Base-by-base conservation (phyloP, 1,140 invertebrate species). In the Pogonomyrmex californicus region DNA sequence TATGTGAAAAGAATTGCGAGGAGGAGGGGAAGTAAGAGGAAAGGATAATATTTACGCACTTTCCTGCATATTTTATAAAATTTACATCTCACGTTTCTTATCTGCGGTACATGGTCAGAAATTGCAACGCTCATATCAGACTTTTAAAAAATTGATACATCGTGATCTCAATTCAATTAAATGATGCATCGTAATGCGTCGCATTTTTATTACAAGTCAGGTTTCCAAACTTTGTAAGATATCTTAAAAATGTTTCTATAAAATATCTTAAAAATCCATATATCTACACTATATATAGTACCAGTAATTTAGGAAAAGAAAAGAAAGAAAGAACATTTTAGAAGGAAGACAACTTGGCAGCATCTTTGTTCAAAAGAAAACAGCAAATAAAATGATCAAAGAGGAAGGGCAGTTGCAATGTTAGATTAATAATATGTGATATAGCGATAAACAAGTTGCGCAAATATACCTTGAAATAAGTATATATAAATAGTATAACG, bases 351-450 rank as follows among this genome's bases (percentile, higher is more conserved):
- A 44, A 44, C 4, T 73, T n/a, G 36, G 10, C 47, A 71, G 58
- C 30, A 44, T 58, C 33, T 85, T 51, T 38, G 44, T 23, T 23
- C 23, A 23, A 23, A 81, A n/a, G 14, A 65, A n/a, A 4, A 79
- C 65, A 36, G 5, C 7, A n/a, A 62, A 36, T 30, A 33, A 23
- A 44, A 75, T 33, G 44, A 76, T 76, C 4, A 38, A 86, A 82
- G n/a, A 36, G 17, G 6, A 58, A 38, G 33, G 44, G 36, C 44
- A 85, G 54, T 63, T 41, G 60, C 47, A 68, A 81, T 76, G 49
- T 82, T 92, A 92, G 79, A 88, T 90, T 92, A 78, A 89, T 75
- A 83, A 91, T 92, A 93, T 93, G 90, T 93, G 91, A 93, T 93
- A 93, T 86, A 91, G 75, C 30, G 49, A 89, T 68, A 82, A 89